phyloP scores from a whole-genome alignment of 2,888 invertebrate genomes.

The Xestia c-nigrum region DNA sequence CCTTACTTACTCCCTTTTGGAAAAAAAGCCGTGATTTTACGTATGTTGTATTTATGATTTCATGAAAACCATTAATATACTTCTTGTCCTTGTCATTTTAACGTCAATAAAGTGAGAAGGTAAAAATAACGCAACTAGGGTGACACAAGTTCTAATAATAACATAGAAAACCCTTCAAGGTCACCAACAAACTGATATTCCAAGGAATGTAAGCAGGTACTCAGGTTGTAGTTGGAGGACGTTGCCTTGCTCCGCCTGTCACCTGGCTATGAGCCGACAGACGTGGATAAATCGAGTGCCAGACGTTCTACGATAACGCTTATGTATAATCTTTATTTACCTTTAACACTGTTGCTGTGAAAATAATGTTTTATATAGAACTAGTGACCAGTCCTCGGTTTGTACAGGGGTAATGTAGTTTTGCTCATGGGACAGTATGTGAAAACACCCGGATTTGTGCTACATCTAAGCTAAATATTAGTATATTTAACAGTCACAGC shows the following conservation, averaged over 20 bases:
- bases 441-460: too few species aligned
- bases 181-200: slow-evolving; percentile 21
- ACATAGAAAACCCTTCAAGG: not conserved
- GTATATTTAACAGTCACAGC: too few species aligned
- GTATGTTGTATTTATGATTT: not conserved
- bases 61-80: not conserved
- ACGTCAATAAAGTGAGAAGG: not conserved
- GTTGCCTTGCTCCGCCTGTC: slow-evolving; percentile 35
- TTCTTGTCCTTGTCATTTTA: not conserved
- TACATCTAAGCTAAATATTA: too few species aligned
- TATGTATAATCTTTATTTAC: slow-evolving; percentile 35
- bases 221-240: slow-evolving; percentile 1
- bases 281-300: slow-evolving; percentile 56
- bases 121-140: not conserved
- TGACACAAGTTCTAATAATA: not conserved
- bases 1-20: not conserved
- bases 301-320: slow-evolving; percentile 18
- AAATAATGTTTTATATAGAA: not conserved
- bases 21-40: not conserved
- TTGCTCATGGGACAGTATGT: too few species aligned
- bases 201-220: slow-evolving; percentile 3
- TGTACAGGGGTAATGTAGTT: too few species aligned
- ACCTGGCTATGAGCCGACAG: slow-evolving; percentile 27
- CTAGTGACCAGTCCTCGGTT: too few species aligned
- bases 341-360: not conserved